These are phyloP conservation scores for Pogonocichla stellata DNA, from an alignment of 2,113 vertebrate species.

Conservation along the genomic window DNA sequence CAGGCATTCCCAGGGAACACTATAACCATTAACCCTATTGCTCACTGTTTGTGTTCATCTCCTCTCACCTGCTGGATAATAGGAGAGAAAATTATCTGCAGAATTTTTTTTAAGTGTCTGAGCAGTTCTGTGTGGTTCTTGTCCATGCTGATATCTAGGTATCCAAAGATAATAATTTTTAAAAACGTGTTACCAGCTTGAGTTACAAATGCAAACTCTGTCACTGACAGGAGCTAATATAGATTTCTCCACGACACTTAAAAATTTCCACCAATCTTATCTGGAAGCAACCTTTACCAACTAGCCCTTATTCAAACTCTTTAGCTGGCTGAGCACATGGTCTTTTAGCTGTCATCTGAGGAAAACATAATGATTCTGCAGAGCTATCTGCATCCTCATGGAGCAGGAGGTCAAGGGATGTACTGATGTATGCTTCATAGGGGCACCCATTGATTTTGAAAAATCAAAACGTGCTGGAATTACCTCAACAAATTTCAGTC, in stretches of 20 bases:
- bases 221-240: background rate
- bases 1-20: background rate
- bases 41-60: background rate
- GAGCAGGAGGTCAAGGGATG: background rate
- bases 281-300: background rate
- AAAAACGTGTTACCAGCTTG: background rate
- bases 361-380: background rate
- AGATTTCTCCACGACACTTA: background rate
- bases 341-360: background rate
- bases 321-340: background rate
- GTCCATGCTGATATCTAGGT: background rate
- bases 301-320: background rate
- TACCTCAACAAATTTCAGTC: background rate
- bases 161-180: background rate
- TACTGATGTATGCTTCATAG: background rate
- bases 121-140: background rate
- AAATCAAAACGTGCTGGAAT: background rate
- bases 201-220: background rate
- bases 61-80: constrained; percentile 9
- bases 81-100: background rate
- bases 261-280: background rate
- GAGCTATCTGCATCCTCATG: background rate
- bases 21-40: background rate
- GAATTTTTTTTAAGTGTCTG: background rate
- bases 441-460: background rate